phyloP scores from a whole-genome alignment of 2,797 vertebrate species.

The Parambassis ranga region DNA sequence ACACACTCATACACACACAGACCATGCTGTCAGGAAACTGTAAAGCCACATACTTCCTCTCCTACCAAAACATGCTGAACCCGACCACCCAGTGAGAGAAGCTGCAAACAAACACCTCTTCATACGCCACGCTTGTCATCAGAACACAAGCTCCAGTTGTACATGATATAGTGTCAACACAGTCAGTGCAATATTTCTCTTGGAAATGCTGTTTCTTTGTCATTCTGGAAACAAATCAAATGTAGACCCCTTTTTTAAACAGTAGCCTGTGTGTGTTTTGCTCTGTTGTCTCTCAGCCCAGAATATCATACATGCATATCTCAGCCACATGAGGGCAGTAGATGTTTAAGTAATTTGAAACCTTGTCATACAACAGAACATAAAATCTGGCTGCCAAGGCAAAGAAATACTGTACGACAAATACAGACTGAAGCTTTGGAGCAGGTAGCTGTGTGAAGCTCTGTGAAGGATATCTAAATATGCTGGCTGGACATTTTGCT shows the following conservation, averaged over 20 bases:
- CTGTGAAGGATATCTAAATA: slow-evolving; percentile 32
- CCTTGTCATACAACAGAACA: not conserved
- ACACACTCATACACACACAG: slow-evolving; percentile 18
- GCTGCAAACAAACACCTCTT: slow-evolving; percentile 35
- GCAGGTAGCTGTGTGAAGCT: slow-evolving; percentile 7
- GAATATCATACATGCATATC: not conserved
- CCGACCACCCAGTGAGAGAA: slow-evolving; percentile 65
- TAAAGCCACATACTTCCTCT: slow-evolving; percentile 61
- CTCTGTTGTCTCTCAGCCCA: too few relatives aligned
- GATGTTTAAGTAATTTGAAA: slow-evolving; percentile 13
- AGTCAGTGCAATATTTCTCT: not conserved
- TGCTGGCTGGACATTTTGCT: slow-evolving; percentile 42
- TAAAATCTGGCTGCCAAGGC: slow-evolving; percentile 20
- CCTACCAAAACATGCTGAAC: slow-evolving; percentile 20
- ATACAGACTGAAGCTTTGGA: slow-evolving; percentile 27
- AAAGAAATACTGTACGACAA: slow-evolving; percentile 38
- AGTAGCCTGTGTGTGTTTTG: not conserved
- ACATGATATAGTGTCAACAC: not conserved
- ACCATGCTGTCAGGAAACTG: slow-evolving; percentile 45
- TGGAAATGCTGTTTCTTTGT: not conserved
- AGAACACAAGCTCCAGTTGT: not conserved
- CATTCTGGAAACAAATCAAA: too few relatives aligned
- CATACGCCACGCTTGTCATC: too few relatives aligned
- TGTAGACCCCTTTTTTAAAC: too few relatives aligned
- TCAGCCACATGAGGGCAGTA: slow-evolving; percentile 71